Base-by-base conservation (phyloP, 2,888 invertebrate genomes). In the Sepiola atlantica region DNA sequence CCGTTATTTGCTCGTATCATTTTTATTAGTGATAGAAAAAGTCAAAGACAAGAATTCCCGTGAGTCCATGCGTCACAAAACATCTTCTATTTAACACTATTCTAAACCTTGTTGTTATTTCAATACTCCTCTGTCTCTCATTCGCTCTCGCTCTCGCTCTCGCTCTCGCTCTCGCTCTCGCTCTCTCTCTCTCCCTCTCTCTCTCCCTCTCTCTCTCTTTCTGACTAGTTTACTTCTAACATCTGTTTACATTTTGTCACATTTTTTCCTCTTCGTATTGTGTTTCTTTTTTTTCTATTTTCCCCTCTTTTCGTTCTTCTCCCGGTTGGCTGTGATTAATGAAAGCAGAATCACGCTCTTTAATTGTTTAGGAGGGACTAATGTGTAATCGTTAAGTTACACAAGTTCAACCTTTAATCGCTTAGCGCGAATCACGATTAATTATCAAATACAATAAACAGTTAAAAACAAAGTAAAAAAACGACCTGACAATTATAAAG, bases 401-500 rank as follows among this genome's bases (percentile, higher is more conserved):
- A n/a, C n/a, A 32, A n/a, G 77, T n/a, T n/a, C 77, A 77, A 77
- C n/a, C 16, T n/a, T 32, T 77, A 77, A 77, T 77, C 77, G n/a
- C n/a, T 77, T 77, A n/a, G 77, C n/a, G n/a, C 16, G 77, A 77
- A n/a, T n/a, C 77, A 77, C 77, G 77, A 77, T n/a, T 77, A 77
- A 77, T 77, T 77, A 77, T 77, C 77, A 12, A 18, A n/a, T 77
- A n/a, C n/a, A 77, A 77, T 77, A 77, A 77, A 77, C 0, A 77
- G 14, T 4, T n/a, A 32, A 77, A 4, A 32, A 12, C 1, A 10
- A n/a, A n/a, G 14, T n/a, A 12, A 77, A n/a, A 77, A 12, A 77
- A n/a, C 2, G 28, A 18, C 10, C n/a, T n/a, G n/a, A n/a, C n/a
- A n/a, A n/a, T n/a, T n/a, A n/a, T n/a, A n/a, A 45, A 45, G 45